Conservation (phyloP, 2,113 vertebrate genomes). For the Rhinolophus sinicus region DNA sequence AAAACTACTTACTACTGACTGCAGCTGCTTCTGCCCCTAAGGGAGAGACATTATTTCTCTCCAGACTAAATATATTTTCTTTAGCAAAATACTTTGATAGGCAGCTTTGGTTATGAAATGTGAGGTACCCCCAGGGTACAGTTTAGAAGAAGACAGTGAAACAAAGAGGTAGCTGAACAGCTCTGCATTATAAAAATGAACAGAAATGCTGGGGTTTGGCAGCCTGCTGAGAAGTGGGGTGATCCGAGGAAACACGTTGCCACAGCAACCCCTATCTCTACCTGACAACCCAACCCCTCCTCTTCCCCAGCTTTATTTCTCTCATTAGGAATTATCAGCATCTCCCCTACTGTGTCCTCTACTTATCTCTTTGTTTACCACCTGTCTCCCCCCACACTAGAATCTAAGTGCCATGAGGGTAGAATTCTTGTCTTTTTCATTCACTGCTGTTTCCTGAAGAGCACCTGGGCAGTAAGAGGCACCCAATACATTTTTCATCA, state of each 20-base stretch:
- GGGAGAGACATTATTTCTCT: slow-evolving; percentile 65
- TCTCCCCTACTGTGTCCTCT: background rate
- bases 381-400: background rate
- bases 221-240: background rate
- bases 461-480: background rate
- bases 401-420: background rate
- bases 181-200: background rate
- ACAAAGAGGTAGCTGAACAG: background rate
- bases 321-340: background rate
- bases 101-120: slow-evolving; percentile 72
- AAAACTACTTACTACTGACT: slow-evolving; percentile 49
- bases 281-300: background rate
- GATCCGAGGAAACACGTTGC: background rate
- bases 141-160: slow-evolving; percentile 59
- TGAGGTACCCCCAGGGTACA: slow-evolving; percentile 52
- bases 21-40: slow-evolving; percentile 57
- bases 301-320: background rate
- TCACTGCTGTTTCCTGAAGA: background rate
- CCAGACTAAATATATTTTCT: slow-evolving; percentile 71
- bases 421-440: background rate
- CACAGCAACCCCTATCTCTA: background rate
- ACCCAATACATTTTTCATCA: background rate
- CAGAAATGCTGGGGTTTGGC: background rate
- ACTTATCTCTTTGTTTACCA: background rate
- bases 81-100: slow-evolving; percentile 69